These are phyloP conservation scores for Lucifuga dentata DNA, from an alignment of 2,113 vertebrate genomes.

Conservation along the genomic window DNA sequence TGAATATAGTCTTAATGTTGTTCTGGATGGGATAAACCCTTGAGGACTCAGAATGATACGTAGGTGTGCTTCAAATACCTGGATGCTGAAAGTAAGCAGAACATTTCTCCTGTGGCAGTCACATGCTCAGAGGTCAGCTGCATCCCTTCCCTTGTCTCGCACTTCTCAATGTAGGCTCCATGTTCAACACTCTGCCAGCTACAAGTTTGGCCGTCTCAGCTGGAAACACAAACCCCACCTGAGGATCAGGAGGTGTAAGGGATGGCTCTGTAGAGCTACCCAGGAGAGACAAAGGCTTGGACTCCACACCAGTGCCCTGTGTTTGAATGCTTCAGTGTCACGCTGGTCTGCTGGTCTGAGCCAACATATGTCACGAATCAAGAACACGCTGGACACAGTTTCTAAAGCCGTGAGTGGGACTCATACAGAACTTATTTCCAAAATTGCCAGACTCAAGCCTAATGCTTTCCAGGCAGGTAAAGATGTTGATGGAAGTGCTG, in stretches of 20 bases:
- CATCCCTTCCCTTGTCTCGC: conserved; percentile 58
- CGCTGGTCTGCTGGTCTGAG: conserved; percentile 85
- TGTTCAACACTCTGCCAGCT: conserved; percentile 45
- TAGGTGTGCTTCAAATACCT: conserved; percentile 83
- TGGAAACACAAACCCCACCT: conserved; percentile 71
- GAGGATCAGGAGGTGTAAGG: conserved; percentile 72
- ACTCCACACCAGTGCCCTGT: conserved; percentile 80
- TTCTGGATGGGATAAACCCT: conserved; percentile 40
- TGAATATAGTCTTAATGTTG: conserved; percentile 26
- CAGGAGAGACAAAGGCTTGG: conserved; percentile 68
- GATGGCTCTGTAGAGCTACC: conserved; percentile 73
- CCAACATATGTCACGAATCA: conserved; percentile 91
- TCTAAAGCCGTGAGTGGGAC: conserved; percentile 92
- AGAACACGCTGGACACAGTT: conserved; percentile 89
- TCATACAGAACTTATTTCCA: conserved; percentile 89
- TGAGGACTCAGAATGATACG: conserved; percentile 83
- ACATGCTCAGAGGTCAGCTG: conserved; percentile 75
- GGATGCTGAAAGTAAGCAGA: conserved; percentile 83
- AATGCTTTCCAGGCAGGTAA: conserved; percentile 74
- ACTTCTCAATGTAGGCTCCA: conserved; percentile 76
- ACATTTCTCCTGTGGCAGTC: conserved; percentile 80
- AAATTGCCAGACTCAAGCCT: conserved; percentile 87
- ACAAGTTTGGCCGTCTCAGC: conserved; percentile 42
- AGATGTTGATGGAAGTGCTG: conserved; percentile 66
- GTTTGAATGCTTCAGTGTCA: conserved; percentile 86